A percentile compares a stretch with the other conserved stretches of the same genome.
phyloP scores from a whole-genome alignment of 2,113 vertebrate genomes.

The Daboia siamensis region DNA sequence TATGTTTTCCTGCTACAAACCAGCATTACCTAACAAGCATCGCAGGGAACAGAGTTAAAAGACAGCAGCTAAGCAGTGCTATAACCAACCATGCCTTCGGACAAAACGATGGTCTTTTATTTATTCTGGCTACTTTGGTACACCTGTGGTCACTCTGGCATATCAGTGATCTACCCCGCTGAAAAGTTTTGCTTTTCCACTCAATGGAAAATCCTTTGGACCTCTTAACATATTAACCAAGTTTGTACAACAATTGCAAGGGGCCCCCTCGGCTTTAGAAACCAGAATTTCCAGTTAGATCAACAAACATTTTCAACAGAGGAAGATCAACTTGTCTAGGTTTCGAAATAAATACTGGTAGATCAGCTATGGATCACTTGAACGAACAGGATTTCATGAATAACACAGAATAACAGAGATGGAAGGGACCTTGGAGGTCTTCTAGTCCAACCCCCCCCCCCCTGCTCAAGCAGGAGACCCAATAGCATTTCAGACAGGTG shows the following conservation, averaged over 20 bases:
- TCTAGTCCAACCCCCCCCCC: neutral
- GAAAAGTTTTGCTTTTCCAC: neutral
- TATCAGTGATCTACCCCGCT: neutral
- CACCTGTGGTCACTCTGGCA: neutral
- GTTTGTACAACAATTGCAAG: neutral
- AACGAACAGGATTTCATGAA: neutral
- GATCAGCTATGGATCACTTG: neutral
- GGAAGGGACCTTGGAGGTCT: neutral
- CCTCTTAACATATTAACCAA: neutral
- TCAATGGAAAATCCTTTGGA: neutral
- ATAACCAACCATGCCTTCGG: neutral
- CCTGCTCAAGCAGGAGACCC: neutral
- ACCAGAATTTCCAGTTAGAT: neutral
- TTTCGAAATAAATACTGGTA: neutral
- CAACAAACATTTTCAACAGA: neutral
- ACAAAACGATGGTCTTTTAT: neutral
- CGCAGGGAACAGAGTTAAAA: neutral
- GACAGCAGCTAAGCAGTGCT: neutral
- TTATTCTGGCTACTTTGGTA: neutral
- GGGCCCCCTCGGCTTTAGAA: neutral
- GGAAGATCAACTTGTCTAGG: no score
- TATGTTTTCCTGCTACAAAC: neutral
- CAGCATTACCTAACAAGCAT: neutral
- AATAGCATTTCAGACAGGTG: no score
- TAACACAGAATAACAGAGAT: neutral